Percentiles rank a stretch among this genome's conserved stretches.
Evolutionary conservation across 2,113 vertebrate species (phyloP).

Genomic region (Sakesphorus luctuosus): DNA sequence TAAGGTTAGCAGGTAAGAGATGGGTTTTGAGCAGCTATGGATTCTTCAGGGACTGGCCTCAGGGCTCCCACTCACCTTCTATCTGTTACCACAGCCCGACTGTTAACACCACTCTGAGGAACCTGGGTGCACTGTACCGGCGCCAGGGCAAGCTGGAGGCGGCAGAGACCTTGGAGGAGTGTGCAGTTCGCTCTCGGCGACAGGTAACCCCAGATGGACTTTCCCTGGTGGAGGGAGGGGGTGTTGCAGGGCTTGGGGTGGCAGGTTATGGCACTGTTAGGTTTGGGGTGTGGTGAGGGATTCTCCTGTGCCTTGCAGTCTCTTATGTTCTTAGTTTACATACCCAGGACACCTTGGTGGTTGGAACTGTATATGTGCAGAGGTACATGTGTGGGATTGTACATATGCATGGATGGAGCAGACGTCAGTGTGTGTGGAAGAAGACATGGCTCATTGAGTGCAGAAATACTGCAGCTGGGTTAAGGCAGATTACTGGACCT

Average conservation of each 20-base stretch:
- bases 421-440: background rate
- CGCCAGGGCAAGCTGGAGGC: conserved; percentile 94
- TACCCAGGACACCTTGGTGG: background rate
- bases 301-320: background rate
- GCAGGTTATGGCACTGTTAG: background rate
- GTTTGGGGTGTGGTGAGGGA: background rate
- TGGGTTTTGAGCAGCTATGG: background rate
- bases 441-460: background rate
- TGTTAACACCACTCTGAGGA: conserved; percentile 87
- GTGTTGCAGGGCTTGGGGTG: background rate
- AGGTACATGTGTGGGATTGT: fast-evolving
- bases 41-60: background rate
- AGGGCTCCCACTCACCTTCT: background rate
- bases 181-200: conserved; percentile 87
- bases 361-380: background rate
- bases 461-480: background rate
- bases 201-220: conserved; percentile 77
- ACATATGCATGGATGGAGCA: background rate
- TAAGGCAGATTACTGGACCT: background rate
- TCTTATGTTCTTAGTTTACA: background rate
- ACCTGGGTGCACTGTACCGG: conserved; percentile 90
- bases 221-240: background rate
- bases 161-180: conserved; percentile 91
- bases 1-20: conserved; percentile 94
- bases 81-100: conserved; percentile 63